phyloP scores from a whole-genome alignment of 1,140 invertebrate genomes.

The Aphelenchoides avenae region DNA sequence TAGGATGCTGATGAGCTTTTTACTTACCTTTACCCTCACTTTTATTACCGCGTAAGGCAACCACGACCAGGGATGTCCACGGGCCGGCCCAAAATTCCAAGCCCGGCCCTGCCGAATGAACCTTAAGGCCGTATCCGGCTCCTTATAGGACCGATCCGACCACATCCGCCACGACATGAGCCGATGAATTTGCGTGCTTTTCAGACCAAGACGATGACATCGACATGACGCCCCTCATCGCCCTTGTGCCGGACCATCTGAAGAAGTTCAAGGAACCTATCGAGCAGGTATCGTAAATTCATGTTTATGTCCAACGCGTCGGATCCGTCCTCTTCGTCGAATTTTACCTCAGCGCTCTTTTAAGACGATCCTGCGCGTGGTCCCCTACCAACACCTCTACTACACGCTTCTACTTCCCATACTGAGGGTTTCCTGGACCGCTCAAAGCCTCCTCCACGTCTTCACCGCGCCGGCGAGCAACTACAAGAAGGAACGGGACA shows the following conservation, averaged over 20 bases:
- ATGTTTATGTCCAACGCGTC: conserved; percentile 49
- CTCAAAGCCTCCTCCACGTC: conserved; percentile 47
- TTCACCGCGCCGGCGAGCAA: conserved; percentile 33
- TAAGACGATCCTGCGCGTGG: not conserved
- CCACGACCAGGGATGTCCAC: too few relatives aligned
- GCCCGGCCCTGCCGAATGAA: too few relatives aligned
- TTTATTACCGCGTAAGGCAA: too few relatives aligned
- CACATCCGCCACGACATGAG: too few relatives aligned
- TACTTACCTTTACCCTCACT: too few relatives aligned
- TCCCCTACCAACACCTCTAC: conserved; percentile 34
- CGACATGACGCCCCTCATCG: conserved; percentile 53
- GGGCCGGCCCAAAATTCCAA: too few relatives aligned
- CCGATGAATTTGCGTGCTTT: too few relatives aligned
- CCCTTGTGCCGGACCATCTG: conserved; percentile 47
- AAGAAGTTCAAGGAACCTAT: conserved; percentile 51
- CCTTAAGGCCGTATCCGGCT: too few relatives aligned
- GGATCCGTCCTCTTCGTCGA: conserved; percentile 57
- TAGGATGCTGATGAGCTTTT: too few relatives aligned
- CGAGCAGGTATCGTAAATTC: too few relatives aligned
- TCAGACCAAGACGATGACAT: conserved; percentile 54
- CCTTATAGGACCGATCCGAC: too few relatives aligned
- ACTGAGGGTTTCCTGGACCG: conserved; percentile 50
- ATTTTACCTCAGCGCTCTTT: conserved; percentile 12
- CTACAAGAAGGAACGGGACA: conserved; percentile 41
- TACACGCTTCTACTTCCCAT: conserved; percentile 55